Conservation (phyloP, 2,113 vertebrate species). For the Lophochroa leadbeateri region DNA sequence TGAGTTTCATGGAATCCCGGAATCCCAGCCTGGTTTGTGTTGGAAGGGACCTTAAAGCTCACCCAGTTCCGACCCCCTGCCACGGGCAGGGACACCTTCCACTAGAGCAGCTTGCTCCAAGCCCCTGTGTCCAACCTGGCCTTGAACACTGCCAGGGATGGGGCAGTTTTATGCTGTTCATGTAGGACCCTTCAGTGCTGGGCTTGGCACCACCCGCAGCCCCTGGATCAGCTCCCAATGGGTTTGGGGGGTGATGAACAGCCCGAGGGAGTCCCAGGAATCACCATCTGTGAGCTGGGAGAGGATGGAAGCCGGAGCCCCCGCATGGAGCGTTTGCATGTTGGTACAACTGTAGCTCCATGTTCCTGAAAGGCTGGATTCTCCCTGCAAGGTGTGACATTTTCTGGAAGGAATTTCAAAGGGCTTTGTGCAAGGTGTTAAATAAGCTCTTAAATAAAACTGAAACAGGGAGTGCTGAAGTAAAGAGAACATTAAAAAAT, state of each 20-base stretch:
- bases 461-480: constrained; percentile 34
- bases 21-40: background rate
- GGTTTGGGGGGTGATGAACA: background rate
- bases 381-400: constrained; percentile 47
- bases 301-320: background rate
- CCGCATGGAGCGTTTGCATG: background rate
- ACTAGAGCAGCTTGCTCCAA: background rate
- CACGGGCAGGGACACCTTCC: background rate
- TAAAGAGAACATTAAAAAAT: constrained; percentile 57
- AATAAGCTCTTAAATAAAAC: constrained; percentile 64
- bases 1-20: background rate
- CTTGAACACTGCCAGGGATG: background rate
- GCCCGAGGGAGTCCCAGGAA: background rate
- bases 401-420: constrained; percentile 66
- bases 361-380: background rate
- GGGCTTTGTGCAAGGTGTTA: constrained; percentile 63
- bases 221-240: background rate
- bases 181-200: background rate
- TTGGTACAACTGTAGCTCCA: background rate
- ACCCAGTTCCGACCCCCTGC: background rate
- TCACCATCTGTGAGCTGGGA: background rate
- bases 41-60: background rate
- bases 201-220: background rate
- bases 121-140: background rate
- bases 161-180: accelerated